Base-by-base conservation (phyloP, 1,140 invertebrate genomes). In the Riptortus pedestris region DNA sequence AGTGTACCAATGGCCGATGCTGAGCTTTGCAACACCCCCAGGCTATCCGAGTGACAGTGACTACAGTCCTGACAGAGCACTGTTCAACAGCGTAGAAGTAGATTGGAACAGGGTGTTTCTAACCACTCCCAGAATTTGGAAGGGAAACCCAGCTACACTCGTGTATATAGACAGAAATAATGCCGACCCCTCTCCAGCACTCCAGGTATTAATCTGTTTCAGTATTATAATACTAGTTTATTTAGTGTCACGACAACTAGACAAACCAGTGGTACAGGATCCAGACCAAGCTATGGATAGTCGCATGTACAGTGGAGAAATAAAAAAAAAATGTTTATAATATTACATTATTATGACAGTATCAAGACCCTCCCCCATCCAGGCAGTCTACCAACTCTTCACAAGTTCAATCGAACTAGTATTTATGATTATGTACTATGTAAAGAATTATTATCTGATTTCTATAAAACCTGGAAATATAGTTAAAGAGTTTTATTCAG, bases 61-160 rank as follows among this genome's bases (percentile, higher is more conserved):
- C 18, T 72, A 70, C 60, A 67, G 67, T 16, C 67, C 71, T 7
- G 65, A 68, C 61, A 69, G 69, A 7, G 70, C 70, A 18, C 51
- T 71, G 1, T 81, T 85, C 7, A 90, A 87, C 0, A 87, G 88
- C 1, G 70, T 91, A 43, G 86, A 87, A 67, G 74, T 90, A 1
- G 77, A 77, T 1, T 80, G 79, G 73, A 81, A 88, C 66, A 77
- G 81, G 63, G 76, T 90, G n/a, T 90, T 88, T 69, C 52, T 91
- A 1, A 79, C 85, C 1, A 80, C 82, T 0, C 88, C 88, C 0
- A 77, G 88, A 59, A 72, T 90, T 0, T 78, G 84, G 18, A 76
- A 79, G 0, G 88, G 88, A 4, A 82, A 89, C 0, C 81, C 87
- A 0, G 83, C 87, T 1, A 88, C 87, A 0, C 67, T 91, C 0